A percentile compares a stretch with the other conserved stretches of the same genome.
Evolutionary conservation across 2,888 invertebrate genomes (phyloP).

Genomic region (Isoperla grammatica): DNA sequence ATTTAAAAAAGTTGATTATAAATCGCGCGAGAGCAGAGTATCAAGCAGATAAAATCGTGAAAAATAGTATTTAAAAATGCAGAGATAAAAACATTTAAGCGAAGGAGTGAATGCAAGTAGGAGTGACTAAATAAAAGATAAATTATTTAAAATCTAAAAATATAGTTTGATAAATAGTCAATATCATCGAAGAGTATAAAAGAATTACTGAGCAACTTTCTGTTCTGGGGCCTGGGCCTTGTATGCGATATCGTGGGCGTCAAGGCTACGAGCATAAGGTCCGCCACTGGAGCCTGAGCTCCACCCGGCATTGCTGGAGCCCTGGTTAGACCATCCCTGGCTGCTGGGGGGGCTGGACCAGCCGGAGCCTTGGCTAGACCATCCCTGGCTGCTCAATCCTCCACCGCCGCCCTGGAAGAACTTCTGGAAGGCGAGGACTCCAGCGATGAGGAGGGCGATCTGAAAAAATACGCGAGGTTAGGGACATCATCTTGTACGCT

Average conservation of each 20-base stretch:
- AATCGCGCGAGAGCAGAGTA: too few relatives aligned
- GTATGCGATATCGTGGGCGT: conserved; percentile 64
- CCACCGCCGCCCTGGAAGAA: conserved; percentile 52
- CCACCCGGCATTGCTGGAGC: conserved; percentile 40
- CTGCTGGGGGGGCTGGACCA: conserved; percentile 3
- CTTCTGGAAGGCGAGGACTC: conserved; percentile 63
- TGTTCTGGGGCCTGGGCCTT: conserved; percentile 52
- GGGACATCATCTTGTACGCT: too few relatives aligned
- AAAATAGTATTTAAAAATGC: not conserved
- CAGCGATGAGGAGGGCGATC: conserved; percentile 66
- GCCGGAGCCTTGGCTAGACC: conserved; percentile 4
- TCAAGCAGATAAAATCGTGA: too few relatives aligned
- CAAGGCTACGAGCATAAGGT: conserved; percentile 40
- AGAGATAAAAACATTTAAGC: not conserved
- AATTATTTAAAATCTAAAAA: conserved; percentile 4
- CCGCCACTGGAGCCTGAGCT: conserved; percentile 39
- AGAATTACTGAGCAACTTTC: conserved; percentile 2
- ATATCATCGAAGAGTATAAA: not conserved
- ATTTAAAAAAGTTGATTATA: too few relatives aligned
- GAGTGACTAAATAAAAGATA: conserved; percentile 6
- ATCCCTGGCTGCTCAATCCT: conserved; percentile 34
- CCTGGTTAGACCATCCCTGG: conserved; percentile 32
- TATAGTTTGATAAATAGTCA: not conserved
- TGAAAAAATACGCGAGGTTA: conserved; percentile 24
- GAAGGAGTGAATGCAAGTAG: too few relatives aligned